Evolutionary conservation across 92 coral and sea anemone genomes (phyloP), one percentile per base, ranked within the genome.

Genomic region (Epizoanthus stellaris): DNA sequence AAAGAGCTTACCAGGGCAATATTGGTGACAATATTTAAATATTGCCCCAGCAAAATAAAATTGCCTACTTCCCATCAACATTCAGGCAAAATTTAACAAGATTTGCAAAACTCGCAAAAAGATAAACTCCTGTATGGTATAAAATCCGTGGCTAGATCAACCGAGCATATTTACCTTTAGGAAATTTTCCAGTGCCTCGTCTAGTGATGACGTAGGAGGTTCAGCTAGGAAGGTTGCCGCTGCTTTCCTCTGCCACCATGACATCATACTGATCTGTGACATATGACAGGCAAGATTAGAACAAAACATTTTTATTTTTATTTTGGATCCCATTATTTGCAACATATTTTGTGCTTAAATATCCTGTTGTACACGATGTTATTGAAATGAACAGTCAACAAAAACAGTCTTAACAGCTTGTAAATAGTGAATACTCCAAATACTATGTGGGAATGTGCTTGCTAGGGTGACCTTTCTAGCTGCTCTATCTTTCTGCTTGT

Each of bases 181-280:
- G 70, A 95, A 93, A 77, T 91, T 90, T 6, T 85, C 87, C 59
- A 95, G 91, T 17, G 98, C 98, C 80, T 95, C 98, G 21, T 93
- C 93, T 73, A 86, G 23, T 13, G 98, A 77, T 0, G 98, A 90
- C 6, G 94, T 71, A 3, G 96, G 98, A 25, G 96, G 94, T 59
- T 93, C 96, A 21, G 91, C 94, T 21, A 90, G 61, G 17, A 95
- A 87, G 6, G 98, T 81, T 39, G 94, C 76, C 0, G 96, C 98
- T 2, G 98, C 98, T 85, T 71, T 88, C 56, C 95, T 85, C 66
- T 95, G 91, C 98, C 96, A 95, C 98, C 98, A 95, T 0, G 98
- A 81, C 1, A 95, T 76, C 77, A 62, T 83, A 63, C 94, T 88
- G 43, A 95, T 77, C 98, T 95, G 71, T 17, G 56, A 74, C 17